Evolutionary conservation across 2,113 vertebrate species (phyloP), one percentile per base, ranked within the genome.

Genomic region (Phyllostomus discolor): DNA sequence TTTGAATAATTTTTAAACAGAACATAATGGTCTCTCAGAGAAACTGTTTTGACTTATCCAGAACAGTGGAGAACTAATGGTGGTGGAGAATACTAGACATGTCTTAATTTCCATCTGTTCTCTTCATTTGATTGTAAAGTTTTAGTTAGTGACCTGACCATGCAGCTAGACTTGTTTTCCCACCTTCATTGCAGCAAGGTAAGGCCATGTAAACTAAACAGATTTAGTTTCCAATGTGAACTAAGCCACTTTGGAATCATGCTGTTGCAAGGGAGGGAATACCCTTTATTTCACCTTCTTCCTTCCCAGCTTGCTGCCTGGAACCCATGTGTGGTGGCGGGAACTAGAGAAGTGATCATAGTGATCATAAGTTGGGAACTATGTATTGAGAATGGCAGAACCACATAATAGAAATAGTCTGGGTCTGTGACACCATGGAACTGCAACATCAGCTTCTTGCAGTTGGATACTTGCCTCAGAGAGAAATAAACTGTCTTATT

Each of bases 1-100:
- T 82, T 87, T 80, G 11, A 92, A 43, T 94, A 88, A 80, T 80
- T 64, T 92, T 95, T 20, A 66, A 62, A 28, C 62, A 81, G 59
- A 92, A 66, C 10, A 15, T 88, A 10, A 41, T 80, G 1, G 11
- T 84, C n/a, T 75, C 38, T 94, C 3, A 76, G 17, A 52, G 48
- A 62, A 88, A 89, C 31, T 84, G 3, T 92, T 94, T 93, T 93
- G 62, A 80, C 62, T 95, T 92, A 54, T 5, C 4, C 1, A 4
- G 33, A 67, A 80, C 66, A 73, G 35, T 43, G 50, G 89, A 70
- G 28, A 88, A 46, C 46, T 78, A 66, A 28, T 31, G 70, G 8
- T 75, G 50, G 4, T 72, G 72, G 35, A 94, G 54, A 33, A 19
- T n/a, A 0, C 1, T 81, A 67, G 67, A 66, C 9, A 43, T 57